Base-by-base conservation (phyloP, 2,888 invertebrate species). In the Cistogaster globosa region DNA sequence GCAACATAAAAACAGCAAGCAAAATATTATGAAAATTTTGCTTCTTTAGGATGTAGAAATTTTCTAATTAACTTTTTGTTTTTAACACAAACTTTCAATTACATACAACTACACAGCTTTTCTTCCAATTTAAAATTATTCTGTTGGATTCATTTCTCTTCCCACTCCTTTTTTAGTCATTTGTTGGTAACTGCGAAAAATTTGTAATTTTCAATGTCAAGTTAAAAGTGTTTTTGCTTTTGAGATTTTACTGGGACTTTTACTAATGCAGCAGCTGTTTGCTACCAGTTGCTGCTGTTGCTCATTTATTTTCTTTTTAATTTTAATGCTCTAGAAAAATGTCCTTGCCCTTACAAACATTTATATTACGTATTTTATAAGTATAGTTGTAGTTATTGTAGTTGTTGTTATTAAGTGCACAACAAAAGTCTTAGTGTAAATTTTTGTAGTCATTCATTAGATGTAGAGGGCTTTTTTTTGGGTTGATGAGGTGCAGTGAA, bases 311-410 rank as follows among this genome's bases (percentile, higher is more conserved):
- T 48, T 38, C 22, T 53, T 60, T 32, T 62, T 86, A 63, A 79
- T 79, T 72, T 76, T 51, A 53, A 5, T 74, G 60, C 53, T 71
- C 22, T 48, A 72, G 71, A 67, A 85, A 87, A 85, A 84, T 87
- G 90, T 88, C 87, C 88, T 88, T 89, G 89, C 74, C 86, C 87
- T 87, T 88, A 87, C 86, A 86, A 45, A 22, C 48, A 67, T 76
- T 78, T 42, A 42, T 72, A 22, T 79, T 45, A 67, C 36, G 60
- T 53, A 60, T 83, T 68, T 75, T 26, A 55, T 5, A 32, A 32
- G 32, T 32, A 32, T 32, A 32, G 32, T 32, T 32, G 32, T 32
- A 32, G 32, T 32, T 32, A 60, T 58, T 58, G 55, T 68, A 78
- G 48, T 72, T 71, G 42, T 48, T 76, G 45, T 55, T 58, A 38